Conservation (phyloP, 2,113 vertebrate genomes). For the mouse (Mus musculus) region GRCm39 chr2:148734001-148734500, state of each 20-base stretch:
- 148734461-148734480: background rate
- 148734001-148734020: fast-evolving
- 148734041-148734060: background rate
- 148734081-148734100: background rate
- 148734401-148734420: background rate
- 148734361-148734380: background rate
- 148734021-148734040: background rate
- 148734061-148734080: background rate
- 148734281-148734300: background rate
- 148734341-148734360: background rate
- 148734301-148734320: background rate
- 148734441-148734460: background rate
- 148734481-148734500: background rate
- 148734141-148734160: background rate
- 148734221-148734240: background rate
- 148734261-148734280: background rate
- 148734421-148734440: background rate
- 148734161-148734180: background rate
- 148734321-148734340: background rate
- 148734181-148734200: too few relatives aligned
- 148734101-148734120: background rate
- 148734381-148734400: background rate
- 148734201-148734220: background rate
- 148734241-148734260: background rate
- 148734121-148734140: background rate